Base-by-base conservation (phyloP, 2,888 invertebrate genomes). In the Catocala nupta region DNA sequence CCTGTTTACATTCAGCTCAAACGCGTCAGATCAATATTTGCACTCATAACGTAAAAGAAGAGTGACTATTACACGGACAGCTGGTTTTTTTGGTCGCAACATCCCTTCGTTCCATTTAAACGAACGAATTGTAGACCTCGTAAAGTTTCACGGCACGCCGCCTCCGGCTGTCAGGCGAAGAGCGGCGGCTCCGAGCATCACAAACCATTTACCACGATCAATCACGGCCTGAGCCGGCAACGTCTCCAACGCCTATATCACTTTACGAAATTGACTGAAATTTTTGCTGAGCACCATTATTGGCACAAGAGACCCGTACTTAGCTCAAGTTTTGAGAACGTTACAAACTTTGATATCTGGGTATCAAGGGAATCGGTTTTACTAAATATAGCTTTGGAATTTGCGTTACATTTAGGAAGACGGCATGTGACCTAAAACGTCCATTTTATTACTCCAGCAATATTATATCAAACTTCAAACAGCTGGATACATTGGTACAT, bases 151-250 rank as follows among this genome's bases (percentile, higher is more conserved):
- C 83, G 84, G 85, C 81, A 80, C 81, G 77, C 73, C 82, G 81
- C 84, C 81, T 79, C 74, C 71, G 81, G 80, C 83, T 82, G 83
- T 83, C 84, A 78, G 74, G 68, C 68, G 66, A 71, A 64, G 71
- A 74, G 69, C 73, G 64, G 56, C 66, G 75, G 68, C 70, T 71
- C 65, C 67, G 73, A 78, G 79, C 80, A 83, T 84, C 86, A 88
- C 88, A 83, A 87, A 81, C 88, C 88, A 89, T 89, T 90, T 89
- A 84, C 89, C 81, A 81, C 87, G 83, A 90, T 90, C 90, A 90
- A 90, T 90, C 90, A 90, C 87, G 74, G 63, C 63, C 64, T 78
- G 79, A 81, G 80, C 78, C 78, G 75, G 77, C 74, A 74, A 73
- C 80, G 81, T 84, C 86, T 84, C 77, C 75, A 69, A 76, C 76